A percentile compares a stretch with the other conserved stretches of the same genome.
phyloP scores from a whole-genome alignment of 2,888 invertebrate species.

The Meiosimyza decipiens region DNA sequence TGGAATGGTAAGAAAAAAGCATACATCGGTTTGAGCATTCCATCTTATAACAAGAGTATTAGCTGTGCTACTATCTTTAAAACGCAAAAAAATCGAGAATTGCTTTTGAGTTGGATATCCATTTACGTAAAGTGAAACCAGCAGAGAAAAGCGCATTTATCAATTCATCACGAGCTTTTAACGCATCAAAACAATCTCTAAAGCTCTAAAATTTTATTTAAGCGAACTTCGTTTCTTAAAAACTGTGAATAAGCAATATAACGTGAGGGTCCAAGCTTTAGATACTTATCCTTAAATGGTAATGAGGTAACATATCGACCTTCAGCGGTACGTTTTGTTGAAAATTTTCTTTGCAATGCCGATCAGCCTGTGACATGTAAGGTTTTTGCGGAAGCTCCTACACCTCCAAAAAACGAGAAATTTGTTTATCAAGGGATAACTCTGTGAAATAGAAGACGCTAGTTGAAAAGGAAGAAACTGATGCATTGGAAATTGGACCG shows the following conservation, averaged over 20 bases:
- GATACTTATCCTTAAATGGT: constrained; percentile 1
- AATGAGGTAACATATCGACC: not conserved
- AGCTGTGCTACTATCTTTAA: constrained; percentile 31
- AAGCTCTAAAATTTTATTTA: not conserved
- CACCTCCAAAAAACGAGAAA: not conserved
- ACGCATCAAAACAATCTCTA: too few species aligned
- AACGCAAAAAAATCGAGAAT: constrained; percentile 25
- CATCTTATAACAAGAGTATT: constrained; percentile 38
- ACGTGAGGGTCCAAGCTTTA: not conserved
- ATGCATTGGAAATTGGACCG: constrained; percentile 24
- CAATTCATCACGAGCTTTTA: constrained; percentile 27
- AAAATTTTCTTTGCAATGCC: not conserved
- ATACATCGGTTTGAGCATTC: constrained; percentile 32
- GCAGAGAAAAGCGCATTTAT: constrained; percentile 26
- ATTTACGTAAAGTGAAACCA: constrained; percentile 27
- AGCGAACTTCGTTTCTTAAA: not conserved
- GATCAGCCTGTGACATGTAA: not conserved
- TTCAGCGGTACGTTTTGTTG: not conserved
- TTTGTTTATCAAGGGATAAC: not conserved
- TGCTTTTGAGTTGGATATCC: constrained; percentile 22
- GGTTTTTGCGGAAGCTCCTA: not conserved
- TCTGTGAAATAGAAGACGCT: constrained; percentile 14
- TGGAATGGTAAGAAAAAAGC: constrained; percentile 20
- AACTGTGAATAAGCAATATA: constrained; percentile 16
- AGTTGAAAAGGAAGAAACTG: not conserved